These are phyloP conservation scores for Scelioninae gen. 1 DNA, from an alignment of 2,888 invertebrate species.

Conservation along the genomic window DNA sequence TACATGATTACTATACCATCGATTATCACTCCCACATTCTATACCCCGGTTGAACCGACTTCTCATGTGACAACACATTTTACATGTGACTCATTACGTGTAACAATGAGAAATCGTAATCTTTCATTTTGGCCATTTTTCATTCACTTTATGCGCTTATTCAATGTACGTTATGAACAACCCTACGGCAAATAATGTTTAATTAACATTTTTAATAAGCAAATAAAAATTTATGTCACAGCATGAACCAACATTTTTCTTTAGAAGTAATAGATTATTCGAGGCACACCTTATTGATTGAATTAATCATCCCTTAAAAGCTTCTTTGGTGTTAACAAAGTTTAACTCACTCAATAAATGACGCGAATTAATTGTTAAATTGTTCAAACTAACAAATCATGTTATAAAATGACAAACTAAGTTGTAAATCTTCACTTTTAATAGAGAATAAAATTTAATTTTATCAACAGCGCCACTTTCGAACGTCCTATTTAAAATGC, in stretches of 20 bases:
- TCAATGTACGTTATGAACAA: too few relatives aligned
- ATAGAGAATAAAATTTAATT: conserved; percentile 11
- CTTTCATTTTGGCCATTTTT: conserved; percentile 6
- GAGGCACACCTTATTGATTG: too few relatives aligned
- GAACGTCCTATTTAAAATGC: conserved; percentile 34
- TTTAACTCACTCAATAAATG: not conserved
- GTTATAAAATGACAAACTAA: not conserved
- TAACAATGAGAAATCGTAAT: conserved; percentile 12
- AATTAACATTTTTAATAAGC: too few relatives aligned
- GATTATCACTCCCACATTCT: conserved; percentile 31
- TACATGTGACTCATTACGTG: conserved; percentile 21
- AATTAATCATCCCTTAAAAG: not conserved
- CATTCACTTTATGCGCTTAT: conserved; percentile 2
- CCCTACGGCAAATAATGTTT: too few relatives aligned
- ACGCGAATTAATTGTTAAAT: not conserved
- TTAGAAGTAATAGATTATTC: too few relatives aligned
- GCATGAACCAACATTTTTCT: not conserved
- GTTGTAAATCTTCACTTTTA: not conserved
- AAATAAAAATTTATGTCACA: too few relatives aligned
- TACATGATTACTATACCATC: conserved; percentile 26
- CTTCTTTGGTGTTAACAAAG: not conserved
- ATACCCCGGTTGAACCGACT: conserved; percentile 10
- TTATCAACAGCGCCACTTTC: conserved; percentile 13
- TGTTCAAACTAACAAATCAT: not conserved
- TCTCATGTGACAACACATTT: conserved; percentile 29